Conservation (phyloP, 2,888 invertebrate species). For the Myopa tessellatipennis region DNA sequence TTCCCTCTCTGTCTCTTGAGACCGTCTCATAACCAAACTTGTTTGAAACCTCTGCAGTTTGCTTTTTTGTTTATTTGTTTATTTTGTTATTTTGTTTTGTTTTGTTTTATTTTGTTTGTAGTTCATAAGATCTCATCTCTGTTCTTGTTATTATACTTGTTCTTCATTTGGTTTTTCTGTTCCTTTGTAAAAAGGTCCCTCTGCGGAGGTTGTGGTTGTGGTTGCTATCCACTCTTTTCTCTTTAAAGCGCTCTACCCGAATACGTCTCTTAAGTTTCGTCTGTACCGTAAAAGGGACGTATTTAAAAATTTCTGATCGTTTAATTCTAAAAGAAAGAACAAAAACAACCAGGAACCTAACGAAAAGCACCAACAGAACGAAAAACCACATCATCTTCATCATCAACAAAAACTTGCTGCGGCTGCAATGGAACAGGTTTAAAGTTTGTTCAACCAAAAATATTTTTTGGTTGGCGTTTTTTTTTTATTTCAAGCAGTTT, state of each 20-base stretch:
- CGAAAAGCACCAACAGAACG: background rate
- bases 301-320: background rate
- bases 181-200: conserved; percentile 14
- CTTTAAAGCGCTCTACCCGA: too few species aligned
- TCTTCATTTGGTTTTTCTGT: conserved; percentile 26
- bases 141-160: background rate
- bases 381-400: background rate
- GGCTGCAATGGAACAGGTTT: conserved; percentile 34
- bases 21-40: conserved; percentile 25
- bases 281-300: background rate
- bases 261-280: background rate
- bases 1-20: conserved; percentile 54
- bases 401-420: conserved; percentile 21
- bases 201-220: background rate
- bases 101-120: too few species aligned
- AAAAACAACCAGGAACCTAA: background rate
- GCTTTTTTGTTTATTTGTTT: too few species aligned
- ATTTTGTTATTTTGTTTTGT: too few species aligned
- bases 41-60: background rate
- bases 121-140: background rate
- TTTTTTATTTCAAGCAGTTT: background rate
- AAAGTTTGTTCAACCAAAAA: conserved; percentile 38
- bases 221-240: conserved; percentile 4
- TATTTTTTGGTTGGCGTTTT: conserved; percentile 29
- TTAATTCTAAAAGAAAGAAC: background rate